Conservation (phyloP, 2,113 vertebrate species). For the Bujurquina vittata region DNA sequence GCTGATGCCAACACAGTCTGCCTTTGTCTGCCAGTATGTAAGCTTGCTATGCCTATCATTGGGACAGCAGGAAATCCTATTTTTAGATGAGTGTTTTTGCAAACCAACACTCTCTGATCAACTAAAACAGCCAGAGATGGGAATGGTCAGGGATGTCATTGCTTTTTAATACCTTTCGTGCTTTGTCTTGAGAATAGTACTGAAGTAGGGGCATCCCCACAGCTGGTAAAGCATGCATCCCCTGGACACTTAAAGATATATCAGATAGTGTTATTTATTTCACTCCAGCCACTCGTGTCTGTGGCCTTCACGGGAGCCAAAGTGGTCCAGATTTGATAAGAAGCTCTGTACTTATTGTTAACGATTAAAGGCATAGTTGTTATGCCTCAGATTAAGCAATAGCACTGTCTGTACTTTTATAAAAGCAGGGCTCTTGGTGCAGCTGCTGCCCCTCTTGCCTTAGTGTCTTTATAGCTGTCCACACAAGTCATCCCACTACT, state of each 20-base stretch:
- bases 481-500: slow-evolving; percentile 25
- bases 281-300: not conserved
- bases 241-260: not conserved
- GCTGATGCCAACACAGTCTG: slow-evolving; percentile 34
- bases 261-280: not conserved
- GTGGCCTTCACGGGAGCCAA: not conserved
- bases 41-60: slow-evolving; percentile 28
- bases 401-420: not conserved
- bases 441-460: slow-evolving; percentile 19
- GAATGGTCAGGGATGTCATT: not conserved
- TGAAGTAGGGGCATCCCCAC: not conserved
- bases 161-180: not conserved
- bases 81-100: slow-evolving; percentile 43
- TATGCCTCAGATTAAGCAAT: not conserved
- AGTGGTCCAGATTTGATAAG: not conserved
- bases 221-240: not conserved
- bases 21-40: slow-evolving; percentile 40
- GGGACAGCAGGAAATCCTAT: slow-evolving; percentile 32
- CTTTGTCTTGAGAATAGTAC: not conserved
- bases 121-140: not conserved
- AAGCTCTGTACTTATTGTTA: not conserved
- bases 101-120: not conserved
- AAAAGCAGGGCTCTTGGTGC: slow-evolving; percentile 7
- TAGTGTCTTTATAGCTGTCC: slow-evolving; percentile 25
- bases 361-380: not conserved